Percentiles rank a stretch among this genome's conserved stretches.
These are phyloP conservation scores for Halyomorpha halys DNA, from an alignment of 1,140 invertebrate genomes.

Conservation along the genomic window DNA sequence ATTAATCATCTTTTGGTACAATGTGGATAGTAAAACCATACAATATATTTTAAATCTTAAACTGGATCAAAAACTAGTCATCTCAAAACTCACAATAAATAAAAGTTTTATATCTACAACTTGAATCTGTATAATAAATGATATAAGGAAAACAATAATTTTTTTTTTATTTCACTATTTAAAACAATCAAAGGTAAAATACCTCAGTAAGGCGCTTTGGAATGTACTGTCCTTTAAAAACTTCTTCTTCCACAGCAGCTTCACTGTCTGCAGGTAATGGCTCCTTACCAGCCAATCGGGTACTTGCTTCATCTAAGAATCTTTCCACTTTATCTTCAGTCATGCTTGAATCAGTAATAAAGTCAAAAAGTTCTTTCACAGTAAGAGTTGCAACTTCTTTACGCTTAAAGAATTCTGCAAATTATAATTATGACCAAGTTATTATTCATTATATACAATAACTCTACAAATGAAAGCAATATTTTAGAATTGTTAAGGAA, in stretches of 20 bases:
- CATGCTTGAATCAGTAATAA: slow-evolving; percentile 83
- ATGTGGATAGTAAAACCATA: no score
- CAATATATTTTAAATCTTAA: no score
- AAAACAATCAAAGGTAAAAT: slow-evolving; percentile 28
- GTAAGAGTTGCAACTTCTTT: slow-evolving; percentile 80
- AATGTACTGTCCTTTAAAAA: slow-evolving; percentile 91
- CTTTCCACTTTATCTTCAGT: slow-evolving; percentile 71
- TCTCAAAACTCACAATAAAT: neutral
- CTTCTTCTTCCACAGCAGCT: slow-evolving; percentile 70
- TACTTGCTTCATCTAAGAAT: slow-evolving; percentile 60
- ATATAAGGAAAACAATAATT: no score
- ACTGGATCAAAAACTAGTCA: no score
- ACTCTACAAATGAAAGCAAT: no score
- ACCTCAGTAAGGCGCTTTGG: slow-evolving; percentile 89
- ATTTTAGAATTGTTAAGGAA: no score
- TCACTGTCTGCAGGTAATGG: slow-evolving; percentile 52
- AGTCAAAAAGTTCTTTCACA: slow-evolving; percentile 88
- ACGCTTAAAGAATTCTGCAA: slow-evolving; percentile 81
- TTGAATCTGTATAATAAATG: no score
- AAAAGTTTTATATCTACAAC: no score
- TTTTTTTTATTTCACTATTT: no score
- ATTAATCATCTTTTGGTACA: no score
- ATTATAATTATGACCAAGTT: neutral
- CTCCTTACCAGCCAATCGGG: slow-evolving; percentile 48
- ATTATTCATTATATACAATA: no score